These are phyloP conservation scores for Formica aserva DNA, from an alignment of 2,888 invertebrate genomes.

Conservation along the genomic window DNA sequence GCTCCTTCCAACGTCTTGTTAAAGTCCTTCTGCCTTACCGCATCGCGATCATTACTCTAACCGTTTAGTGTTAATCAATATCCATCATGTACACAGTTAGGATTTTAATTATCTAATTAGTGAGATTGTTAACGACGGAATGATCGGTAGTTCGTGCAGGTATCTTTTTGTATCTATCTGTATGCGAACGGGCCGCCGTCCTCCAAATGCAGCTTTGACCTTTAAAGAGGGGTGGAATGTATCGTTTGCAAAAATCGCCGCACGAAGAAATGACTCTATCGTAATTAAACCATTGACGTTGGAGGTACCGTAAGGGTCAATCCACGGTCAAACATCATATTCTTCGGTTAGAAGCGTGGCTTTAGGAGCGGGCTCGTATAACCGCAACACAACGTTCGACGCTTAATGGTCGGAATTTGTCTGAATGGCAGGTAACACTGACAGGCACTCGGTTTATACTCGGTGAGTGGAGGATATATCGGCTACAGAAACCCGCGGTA, in stretches of 20 bases:
- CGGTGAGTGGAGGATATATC: conserved; percentile 48
- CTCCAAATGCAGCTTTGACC: conserved; percentile 63
- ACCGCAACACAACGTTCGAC: conserved; percentile 70
- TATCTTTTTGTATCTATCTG: not conserved
- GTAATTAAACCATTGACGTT: conserved; percentile 76
- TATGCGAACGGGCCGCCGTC: conserved; percentile 27
- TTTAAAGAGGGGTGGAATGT: conserved; percentile 67
- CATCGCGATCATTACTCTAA: conserved; percentile 25
- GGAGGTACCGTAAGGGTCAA: conserved; percentile 75
- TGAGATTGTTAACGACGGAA: conserved; percentile 60
- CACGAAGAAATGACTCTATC: conserved; percentile 64
- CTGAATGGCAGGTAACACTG: conserved; percentile 74
- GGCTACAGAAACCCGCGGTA: conserved; percentile 47
- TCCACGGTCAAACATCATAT: conserved; percentile 67
- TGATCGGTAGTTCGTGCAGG: conserved; percentile 33
- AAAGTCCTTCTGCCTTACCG: not conserved
- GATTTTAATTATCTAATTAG: conserved; percentile 51
- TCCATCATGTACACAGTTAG: conserved; percentile 42
- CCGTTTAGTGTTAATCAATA: conserved; percentile 29
- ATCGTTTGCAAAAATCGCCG: conserved; percentile 29
- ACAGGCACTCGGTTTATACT: conserved; percentile 57
- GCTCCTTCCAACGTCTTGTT: not conserved
- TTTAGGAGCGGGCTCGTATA: conserved; percentile 53
- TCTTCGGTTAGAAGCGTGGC: conserved; percentile 53
- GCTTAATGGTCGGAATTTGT: conserved; percentile 79